These are phyloP conservation scores for Tribolium castaneum DNA, from an alignment of 1,140 invertebrate genomes.

Conservation along the genomic window DNA sequence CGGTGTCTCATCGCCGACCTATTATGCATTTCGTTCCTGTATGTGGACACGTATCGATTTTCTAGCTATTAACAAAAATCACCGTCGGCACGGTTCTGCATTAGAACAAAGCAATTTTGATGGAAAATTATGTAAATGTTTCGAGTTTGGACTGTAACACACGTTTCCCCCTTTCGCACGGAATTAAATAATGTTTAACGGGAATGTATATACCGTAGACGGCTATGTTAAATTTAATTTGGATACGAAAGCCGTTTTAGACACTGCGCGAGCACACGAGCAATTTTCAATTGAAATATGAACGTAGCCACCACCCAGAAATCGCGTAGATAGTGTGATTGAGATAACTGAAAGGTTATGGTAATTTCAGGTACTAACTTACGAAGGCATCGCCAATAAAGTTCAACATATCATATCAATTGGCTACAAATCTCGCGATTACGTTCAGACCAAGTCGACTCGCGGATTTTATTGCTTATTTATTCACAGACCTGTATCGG, in stretches of 20 bases:
- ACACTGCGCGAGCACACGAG: conserved; percentile 6
- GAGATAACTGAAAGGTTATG: conserved; percentile 52
- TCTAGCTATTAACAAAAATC: conserved; percentile 10
- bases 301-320: background rate
- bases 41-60: background rate
- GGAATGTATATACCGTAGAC: background rate
- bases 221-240: conserved; percentile 19
- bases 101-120: conserved; percentile 3
- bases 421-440: conserved; percentile 52
- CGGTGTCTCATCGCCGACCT: background rate
- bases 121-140: conserved; percentile 29
- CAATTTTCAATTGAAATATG: conserved; percentile 34
- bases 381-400: conserved; percentile 45
- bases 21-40: conserved; percentile 13
- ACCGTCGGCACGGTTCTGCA: conserved; percentile 2
- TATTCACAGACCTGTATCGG: conserved; percentile 43
- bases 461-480: conserved; percentile 53
- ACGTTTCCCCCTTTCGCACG: conserved; percentile 11
- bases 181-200: conserved; percentile 22
- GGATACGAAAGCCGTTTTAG: conserved; percentile 2
- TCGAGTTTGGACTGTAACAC: background rate
- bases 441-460: conserved; percentile 40
- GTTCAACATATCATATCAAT: conserved; percentile 49
- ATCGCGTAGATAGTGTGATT: conserved; percentile 44
- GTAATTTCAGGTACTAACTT: conserved; percentile 52